A percentile compares a stretch with the other conserved stretches of the same genome.
phyloP scores from a whole-genome alignment of 2,797 vertebrate genomes.

The Pseudomugil tenellus region DNA sequence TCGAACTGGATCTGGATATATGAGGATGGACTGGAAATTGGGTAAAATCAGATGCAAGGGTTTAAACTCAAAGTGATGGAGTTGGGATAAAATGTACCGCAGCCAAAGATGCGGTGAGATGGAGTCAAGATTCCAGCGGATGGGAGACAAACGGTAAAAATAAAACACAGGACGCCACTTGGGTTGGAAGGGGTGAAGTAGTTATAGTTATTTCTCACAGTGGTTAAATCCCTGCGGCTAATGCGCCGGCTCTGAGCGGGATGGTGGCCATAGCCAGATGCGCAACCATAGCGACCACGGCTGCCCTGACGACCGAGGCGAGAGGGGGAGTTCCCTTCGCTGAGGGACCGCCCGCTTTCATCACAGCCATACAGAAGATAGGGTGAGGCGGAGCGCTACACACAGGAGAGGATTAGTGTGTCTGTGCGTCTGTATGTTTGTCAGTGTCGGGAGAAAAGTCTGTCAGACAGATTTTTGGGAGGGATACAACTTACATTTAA shows the following conservation, averaged over 20 bases:
- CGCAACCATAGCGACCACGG: slow-evolving; percentile 58
- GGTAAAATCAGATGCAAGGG: not conserved
- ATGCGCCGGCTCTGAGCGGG: slow-evolving; percentile 46
- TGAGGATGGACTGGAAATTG: not conserved
- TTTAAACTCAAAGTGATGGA: not conserved
- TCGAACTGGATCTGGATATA: not conserved
- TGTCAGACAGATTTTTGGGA: too few species aligned
- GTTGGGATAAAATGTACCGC: not conserved
- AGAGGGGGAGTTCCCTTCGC: slow-evolving; percentile 79
- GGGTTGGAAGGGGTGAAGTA: slow-evolving; percentile 10
- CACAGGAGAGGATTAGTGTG: slow-evolving; percentile 59
- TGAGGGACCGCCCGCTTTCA: slow-evolving; percentile 78
- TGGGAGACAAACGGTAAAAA: slow-evolving; percentile 28
- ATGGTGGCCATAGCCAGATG: slow-evolving; percentile 34
- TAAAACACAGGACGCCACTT: slow-evolving; percentile 28
- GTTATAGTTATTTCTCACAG: slow-evolving; percentile 58
- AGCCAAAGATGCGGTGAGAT: slow-evolving; percentile 1
- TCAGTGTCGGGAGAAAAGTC: slow-evolving; percentile 7
- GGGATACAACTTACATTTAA: not conserved
- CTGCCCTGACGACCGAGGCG: slow-evolving; percentile 64
- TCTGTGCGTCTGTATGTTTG: slow-evolving; percentile 8
- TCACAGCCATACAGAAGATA: slow-evolving; percentile 73
- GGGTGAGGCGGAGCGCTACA: slow-evolving; percentile 78
- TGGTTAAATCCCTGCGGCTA: slow-evolving; percentile 69
- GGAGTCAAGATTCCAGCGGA: slow-evolving; percentile 5